Evolutionary conservation across 2,113 vertebrate genomes (phyloP), one percentile per base, ranked within the genome.

Genomic region (Suricata suricatta): DNA sequence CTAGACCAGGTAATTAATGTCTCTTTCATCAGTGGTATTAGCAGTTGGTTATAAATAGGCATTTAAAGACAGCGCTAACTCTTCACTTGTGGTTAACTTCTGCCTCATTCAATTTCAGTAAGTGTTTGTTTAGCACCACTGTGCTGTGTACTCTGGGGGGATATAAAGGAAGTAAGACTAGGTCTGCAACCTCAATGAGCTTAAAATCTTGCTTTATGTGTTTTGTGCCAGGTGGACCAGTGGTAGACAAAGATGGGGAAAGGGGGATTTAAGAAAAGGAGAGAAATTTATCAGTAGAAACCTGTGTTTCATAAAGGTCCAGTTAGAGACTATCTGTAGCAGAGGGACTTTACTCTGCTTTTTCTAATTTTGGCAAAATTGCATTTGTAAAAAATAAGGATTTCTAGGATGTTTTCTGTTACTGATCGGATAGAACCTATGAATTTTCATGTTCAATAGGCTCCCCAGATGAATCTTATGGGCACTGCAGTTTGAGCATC

Each of bases 1-100:
- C 63, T 77, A 89, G 83, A 93, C 71, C 86, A 87, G 74, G 74
- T 95, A 97, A 96, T 98, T 97, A 98, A 94, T 90, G 80, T 90
- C 92, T 98, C 74, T 96, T 98, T 97, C 68, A 93, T 96, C 83
- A 77, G 50, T 47, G 29, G 21, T 85, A 84, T 95, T 92, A 97
- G 84, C n/a, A 52, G 10, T 80, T 31, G 76, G 27, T 96, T 96
- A 96, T 95, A 97, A 96, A 97, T 88, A 94, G 69, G 47, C 63
- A 57, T 91, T 95, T 95, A 96, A 93, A 93, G 57, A 83, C 41
- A 52, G 13, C 33, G 25, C 80, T 96, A 90, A 89, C 41, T 96
- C 93, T 97, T 97, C 33, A 81, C 64, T 96, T 96, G 74, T 89
- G 63, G 41, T 83, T 97, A 96, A 87, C 44, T 72, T 95, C 82